phyloP scores from a whole-genome alignment of 2,797 vertebrate species.

The Gambusia yucatana region DNA sequence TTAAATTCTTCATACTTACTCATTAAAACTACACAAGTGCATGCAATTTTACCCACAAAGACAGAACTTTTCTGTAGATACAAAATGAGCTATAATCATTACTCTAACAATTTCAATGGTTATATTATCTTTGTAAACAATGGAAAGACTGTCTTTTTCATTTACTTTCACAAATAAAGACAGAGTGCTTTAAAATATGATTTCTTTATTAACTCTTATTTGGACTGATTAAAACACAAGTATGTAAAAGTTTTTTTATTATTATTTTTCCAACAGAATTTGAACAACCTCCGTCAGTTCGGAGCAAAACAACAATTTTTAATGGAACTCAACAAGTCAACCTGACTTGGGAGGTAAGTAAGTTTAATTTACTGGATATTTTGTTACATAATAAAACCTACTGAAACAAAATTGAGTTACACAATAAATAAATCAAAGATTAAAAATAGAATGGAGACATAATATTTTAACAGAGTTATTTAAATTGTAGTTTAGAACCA shows the following conservation, averaged over 20 bases:
- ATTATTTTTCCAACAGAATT: slow-evolving; percentile 57
- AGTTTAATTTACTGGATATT: not conserved
- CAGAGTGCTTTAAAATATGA: not conserved
- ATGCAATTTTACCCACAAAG: not conserved
- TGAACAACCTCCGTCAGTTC: slow-evolving; percentile 47
- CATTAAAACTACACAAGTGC: not conserved
- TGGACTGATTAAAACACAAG: not conserved
- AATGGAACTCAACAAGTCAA: slow-evolving; percentile 53
- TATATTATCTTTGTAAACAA: not conserved
- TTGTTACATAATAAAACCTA: not conserved
- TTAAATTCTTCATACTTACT: not conserved
- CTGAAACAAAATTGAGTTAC: not conserved
- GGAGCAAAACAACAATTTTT: not conserved
- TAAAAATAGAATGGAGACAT: not conserved
- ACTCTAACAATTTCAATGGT: not conserved
- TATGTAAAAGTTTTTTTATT: slow-evolving; percentile 3
- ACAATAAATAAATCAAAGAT: not conserved
- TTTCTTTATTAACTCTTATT: not conserved
- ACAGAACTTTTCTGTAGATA: not conserved
- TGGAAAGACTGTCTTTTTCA: not conserved
- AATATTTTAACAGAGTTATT: not conserved
- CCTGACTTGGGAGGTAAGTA: slow-evolving; percentile 69
- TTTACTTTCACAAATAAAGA: too few species aligned
- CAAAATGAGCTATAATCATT: not conserved
- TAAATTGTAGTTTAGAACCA: not conserved